These are phyloP conservation scores for Oncorhynchus clarkii DNA, from an alignment of 2,113 vertebrate genomes.

Conservation along the genomic window DNA sequence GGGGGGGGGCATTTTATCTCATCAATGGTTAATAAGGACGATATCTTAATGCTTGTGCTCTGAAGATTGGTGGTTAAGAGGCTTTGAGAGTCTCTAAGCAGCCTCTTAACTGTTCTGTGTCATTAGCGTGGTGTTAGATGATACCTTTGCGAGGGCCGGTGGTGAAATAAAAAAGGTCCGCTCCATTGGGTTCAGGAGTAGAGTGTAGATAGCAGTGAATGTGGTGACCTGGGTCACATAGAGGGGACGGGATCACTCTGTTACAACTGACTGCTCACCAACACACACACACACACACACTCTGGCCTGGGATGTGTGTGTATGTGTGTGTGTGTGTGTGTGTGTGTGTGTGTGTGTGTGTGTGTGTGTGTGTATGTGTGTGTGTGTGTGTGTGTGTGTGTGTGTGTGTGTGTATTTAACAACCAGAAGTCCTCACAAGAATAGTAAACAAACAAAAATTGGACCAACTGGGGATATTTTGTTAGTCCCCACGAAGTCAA, in stretches of 20 bases:
- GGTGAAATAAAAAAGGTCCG: no score
- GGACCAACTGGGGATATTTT: no score
- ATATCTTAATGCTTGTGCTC: conserved; percentile 54
- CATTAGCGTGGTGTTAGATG: conserved; percentile 63
- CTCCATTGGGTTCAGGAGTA: no score
- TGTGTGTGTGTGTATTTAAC: no score
- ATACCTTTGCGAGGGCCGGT: conserved; percentile 9
- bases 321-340: neutral
- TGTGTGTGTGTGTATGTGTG: no score
- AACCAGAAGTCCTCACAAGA: no score
- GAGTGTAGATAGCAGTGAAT: neutral
- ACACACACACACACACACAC: neutral
- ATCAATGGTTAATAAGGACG: conserved; percentile 34
- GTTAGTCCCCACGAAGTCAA: no score
- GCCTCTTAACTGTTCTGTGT: conserved; percentile 64
- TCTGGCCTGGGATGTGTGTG: neutral
- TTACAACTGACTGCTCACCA: conserved; percentile 22
- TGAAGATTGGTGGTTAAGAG: conserved; percentile 29
- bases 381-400: no score
- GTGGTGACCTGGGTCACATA: conserved; percentile 56
- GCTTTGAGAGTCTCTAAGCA: conserved; percentile 30
- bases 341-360: no score
- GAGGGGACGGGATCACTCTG: conserved; percentile 62
- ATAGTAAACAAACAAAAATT: no score
- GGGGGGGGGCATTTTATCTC: neutral